A percentile compares a stretch with the other conserved stretches of the same genome.
Conservation (phyloP, 2,113 vertebrate genomes). For the Haliaeetus leucogaster region DNA sequence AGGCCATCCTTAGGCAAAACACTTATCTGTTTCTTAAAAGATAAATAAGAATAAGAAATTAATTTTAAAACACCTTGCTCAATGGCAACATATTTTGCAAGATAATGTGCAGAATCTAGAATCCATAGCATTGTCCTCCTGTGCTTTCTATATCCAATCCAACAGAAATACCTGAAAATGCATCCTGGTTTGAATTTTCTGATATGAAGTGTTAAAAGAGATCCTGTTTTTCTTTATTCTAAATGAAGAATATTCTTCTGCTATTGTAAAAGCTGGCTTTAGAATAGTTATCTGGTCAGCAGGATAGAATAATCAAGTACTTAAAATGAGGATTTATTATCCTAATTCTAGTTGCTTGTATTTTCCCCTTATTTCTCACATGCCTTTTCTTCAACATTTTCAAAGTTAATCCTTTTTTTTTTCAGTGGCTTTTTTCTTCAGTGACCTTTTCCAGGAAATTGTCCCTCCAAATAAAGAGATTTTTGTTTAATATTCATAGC, state of each 20-base stretch:
- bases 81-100: not conserved
- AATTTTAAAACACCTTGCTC: rapidly evolving
- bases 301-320: not conserved
- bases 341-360: not conserved
- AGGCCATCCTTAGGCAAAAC: not conserved
- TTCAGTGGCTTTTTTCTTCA: not conserved
- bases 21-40: not conserved
- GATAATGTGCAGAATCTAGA: not conserved
- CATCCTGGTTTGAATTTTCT: not conserved
- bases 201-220: not conserved
- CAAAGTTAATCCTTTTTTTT: not conserved
- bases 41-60: not conserved
- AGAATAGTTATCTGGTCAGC: not conserved
- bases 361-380: not conserved
- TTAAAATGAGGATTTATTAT: not conserved
- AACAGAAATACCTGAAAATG: not conserved
- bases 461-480: rapidly evolving
- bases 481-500: not conserved
- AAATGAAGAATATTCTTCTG: not conserved
- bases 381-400: not conserved
- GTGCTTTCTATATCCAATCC: not conserved
- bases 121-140: rapidly evolving
- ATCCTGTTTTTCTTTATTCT: not conserved
- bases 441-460: not conserved
- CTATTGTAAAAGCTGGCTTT: not conserved